Conservation (phyloP, 2,888 invertebrate species). For the Anthoptus insignis region DNA sequence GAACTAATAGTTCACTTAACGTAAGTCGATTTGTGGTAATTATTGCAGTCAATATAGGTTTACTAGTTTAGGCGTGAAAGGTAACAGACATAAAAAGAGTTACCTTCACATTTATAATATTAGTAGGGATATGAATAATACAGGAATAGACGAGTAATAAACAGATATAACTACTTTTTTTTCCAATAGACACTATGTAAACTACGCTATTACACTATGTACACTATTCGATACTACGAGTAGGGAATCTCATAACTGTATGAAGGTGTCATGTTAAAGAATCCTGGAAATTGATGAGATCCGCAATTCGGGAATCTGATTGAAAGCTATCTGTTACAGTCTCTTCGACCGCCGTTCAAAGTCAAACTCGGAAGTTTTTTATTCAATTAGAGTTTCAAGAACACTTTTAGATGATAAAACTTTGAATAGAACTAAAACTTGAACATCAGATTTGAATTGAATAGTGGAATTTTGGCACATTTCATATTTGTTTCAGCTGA, state of each 20-base stretch:
- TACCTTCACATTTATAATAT: no score
- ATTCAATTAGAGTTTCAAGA: constrained; percentile 32
- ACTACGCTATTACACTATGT: no score
- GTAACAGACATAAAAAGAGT: no score
- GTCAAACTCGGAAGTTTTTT: constrained; percentile 27
- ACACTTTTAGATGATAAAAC: constrained; percentile 29
- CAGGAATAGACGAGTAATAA: no score
- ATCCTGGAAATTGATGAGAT: constrained; percentile 12
- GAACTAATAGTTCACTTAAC: no score
- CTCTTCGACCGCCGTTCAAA: constrained; percentile 16
- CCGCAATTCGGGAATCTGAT: constrained; percentile 13
- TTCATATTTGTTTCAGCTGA: constrained; percentile 30
- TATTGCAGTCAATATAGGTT: no score
- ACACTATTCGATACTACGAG: no score
- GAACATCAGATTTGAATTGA: constrained; percentile 16
- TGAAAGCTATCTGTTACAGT: constrained; percentile 22
- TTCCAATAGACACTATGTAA: no score
- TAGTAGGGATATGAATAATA: no score
- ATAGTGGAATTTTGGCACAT: constrained; percentile 32
- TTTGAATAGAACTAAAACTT: constrained; percentile 25
- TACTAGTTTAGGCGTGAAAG: no score
- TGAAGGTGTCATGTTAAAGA: background rate
- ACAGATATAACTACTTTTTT: no score
- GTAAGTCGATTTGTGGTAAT: no score
- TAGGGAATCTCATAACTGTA: background rate